Percentiles rank a stretch among this genome's conserved stretches.
These are phyloP conservation scores for Ephydatia muelleri DNA, from an alignment of 37 sponge, comb jelly and placozoan species.

Conservation along the genomic window DNA sequence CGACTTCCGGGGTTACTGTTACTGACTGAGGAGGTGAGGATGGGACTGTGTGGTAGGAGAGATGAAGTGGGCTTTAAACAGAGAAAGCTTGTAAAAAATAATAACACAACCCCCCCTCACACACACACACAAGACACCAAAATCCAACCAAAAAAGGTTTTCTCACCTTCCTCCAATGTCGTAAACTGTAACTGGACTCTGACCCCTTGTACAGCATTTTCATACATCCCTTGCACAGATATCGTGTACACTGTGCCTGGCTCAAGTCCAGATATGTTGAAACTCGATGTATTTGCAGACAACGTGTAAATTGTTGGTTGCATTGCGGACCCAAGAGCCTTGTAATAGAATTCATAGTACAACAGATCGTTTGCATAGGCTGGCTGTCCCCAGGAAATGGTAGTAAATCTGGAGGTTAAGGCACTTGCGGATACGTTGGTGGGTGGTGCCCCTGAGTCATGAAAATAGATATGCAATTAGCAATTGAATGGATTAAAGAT, in stretches of 20 bases:
- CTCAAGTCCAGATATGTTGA: not conserved
- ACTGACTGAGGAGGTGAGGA: slow-evolving; percentile 45
- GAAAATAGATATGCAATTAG: not conserved
- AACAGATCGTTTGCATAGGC: not conserved
- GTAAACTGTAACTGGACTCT: not conserved
- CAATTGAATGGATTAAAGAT: no score
- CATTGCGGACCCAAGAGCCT: not conserved
- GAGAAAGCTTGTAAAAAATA: no score
- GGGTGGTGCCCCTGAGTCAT: slow-evolving; percentile 32
- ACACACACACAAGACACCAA: no score
- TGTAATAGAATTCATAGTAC: not conserved
- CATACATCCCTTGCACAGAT: slow-evolving; percentile 28
- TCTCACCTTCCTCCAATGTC: slow-evolving; percentile 60
- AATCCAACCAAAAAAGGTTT: no score
- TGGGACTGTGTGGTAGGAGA: slow-evolving; percentile 38
- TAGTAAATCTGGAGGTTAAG: not conserved
- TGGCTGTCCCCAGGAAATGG: slow-evolving; percentile 25
- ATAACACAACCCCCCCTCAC: not conserved
- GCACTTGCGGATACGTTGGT: not conserved
- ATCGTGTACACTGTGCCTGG: slow-evolving; percentile 31
- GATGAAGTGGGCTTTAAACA: not conserved
- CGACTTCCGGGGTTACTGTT: not conserved
- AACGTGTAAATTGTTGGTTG: not conserved
- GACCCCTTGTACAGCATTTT: slow-evolving; percentile 17
- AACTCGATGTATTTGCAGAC: not conserved